Evolutionary conservation across 2,797 vertebrate genomes (phyloP).

Genomic region (Cryptoprocta ferox): DNA sequence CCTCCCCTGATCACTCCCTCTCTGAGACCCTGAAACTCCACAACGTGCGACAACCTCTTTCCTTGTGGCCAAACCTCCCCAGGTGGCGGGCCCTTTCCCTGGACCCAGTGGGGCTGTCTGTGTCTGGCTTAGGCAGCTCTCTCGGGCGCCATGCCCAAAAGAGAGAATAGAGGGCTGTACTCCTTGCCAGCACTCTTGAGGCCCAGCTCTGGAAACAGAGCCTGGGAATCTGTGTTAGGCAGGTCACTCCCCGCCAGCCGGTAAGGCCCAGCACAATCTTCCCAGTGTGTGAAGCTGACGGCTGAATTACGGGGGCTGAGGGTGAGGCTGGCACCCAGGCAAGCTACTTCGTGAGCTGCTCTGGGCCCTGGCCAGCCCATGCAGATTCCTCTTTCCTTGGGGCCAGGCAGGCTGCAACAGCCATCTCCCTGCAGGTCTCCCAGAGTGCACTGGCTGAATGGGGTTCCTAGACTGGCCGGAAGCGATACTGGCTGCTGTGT

Average conservation of each 20-base stretch:
- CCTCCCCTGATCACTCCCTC: not conserved
- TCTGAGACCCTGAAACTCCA: not conserved
- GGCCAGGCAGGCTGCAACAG: not conserved
- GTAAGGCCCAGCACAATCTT: not conserved
- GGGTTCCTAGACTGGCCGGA: not conserved
- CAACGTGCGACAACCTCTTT: not conserved
- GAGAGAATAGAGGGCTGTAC: slow-evolving; percentile 25
- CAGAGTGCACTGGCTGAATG: not conserved
- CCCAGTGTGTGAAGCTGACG: slow-evolving; percentile 31
- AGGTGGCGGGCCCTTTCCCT: not conserved
- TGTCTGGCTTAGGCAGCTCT: not conserved
- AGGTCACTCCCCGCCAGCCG: not conserved
- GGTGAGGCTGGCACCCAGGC: not conserved
- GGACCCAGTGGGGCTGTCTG: not conserved
- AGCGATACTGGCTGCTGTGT: fast-evolving
- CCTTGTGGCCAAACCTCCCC: not conserved
- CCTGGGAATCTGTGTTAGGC: slow-evolving; percentile 40
- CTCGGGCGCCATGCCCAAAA: not conserved
- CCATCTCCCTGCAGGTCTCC: not conserved
- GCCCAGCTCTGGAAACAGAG: slow-evolving; percentile 15
- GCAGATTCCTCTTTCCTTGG: not conserved
- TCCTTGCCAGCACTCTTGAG: slow-evolving; percentile 51
- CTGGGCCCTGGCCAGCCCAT: not conserved
- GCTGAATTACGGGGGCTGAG: not conserved
- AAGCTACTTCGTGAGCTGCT: not conserved